phyloP scores from a whole-genome alignment of 2,113 vertebrate genomes.

The Sander vitreus region DNA sequence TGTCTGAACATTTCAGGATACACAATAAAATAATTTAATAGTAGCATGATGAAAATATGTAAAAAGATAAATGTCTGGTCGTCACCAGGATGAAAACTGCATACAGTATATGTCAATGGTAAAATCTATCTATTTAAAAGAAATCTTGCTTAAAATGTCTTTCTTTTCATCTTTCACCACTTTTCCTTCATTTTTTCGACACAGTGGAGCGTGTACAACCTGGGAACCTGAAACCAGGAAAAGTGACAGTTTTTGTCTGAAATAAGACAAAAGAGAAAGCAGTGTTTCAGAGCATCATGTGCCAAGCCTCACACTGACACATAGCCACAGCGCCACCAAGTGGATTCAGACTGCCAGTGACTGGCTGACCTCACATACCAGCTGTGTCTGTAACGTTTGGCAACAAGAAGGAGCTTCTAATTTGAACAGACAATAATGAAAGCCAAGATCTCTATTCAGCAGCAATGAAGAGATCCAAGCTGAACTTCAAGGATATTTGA shows the following conservation, averaged over 20 bases:
- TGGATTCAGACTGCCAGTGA: constrained; percentile 20
- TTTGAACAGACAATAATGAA: background rate
- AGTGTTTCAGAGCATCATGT: background rate
- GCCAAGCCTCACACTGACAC: background rate
- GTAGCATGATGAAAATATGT: background rate
- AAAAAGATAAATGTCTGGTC: background rate
- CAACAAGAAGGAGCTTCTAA: background rate
- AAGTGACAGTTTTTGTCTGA: constrained; percentile 31
- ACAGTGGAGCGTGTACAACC: background rate
- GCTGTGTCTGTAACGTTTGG: no score
- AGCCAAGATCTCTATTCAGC: background rate
- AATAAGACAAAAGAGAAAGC: constrained; percentile 34
- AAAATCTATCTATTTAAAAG: background rate
- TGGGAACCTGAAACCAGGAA: background rate
- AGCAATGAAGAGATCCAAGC: background rate
- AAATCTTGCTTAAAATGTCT: background rate
- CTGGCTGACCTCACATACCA: background rate
- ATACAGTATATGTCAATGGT: background rate
- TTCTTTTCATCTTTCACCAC: background rate
- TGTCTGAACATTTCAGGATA: background rate
- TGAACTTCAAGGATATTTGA: background rate
- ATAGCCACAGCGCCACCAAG: constrained; percentile 69
- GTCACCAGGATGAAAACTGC: background rate
- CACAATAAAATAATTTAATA: no score
- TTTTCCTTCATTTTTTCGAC: background rate